Evolutionary conservation across 2,113 vertebrate genomes (phyloP).

Genomic region (Alectura lathami): DNA sequence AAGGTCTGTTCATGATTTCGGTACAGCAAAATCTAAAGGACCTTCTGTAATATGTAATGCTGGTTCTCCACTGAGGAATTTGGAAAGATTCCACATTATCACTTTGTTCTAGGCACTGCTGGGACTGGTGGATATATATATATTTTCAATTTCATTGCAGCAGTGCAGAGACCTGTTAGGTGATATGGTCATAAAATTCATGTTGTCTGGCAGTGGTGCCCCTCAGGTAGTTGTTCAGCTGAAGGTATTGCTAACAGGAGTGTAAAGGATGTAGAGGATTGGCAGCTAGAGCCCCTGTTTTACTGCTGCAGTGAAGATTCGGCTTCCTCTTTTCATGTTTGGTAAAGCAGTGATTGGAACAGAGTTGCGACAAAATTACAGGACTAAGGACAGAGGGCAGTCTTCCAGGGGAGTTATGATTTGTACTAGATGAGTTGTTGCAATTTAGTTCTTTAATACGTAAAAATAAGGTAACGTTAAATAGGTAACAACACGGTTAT

Average conservation of each 20-base stretch:
- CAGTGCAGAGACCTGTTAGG: background rate
- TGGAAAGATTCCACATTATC: background rate
- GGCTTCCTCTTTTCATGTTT: background rate
- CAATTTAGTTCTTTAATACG: background rate
- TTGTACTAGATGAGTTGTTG: background rate
- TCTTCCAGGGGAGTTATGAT: background rate
- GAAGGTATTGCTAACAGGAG: background rate
- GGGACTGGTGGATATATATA: background rate
- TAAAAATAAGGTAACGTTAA: background rate
- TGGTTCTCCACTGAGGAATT: background rate
- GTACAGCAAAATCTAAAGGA: background rate
- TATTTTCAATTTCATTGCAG: background rate
- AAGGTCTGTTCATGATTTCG: background rate
- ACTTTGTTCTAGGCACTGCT: background rate
- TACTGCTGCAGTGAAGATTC: background rate
- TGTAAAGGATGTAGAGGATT: background rate
- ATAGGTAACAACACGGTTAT: background rate
- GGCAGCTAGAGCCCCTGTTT: background rate
- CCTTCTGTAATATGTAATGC: background rate
- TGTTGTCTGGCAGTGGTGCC: background rate
- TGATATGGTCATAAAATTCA: accelerated
- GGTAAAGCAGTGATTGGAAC: background rate
- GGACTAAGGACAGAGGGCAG: background rate
- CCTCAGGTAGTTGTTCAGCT: background rate
- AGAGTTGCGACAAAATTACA: background rate